Base-by-base conservation (phyloP, 1,140 invertebrate species). In the Nautilus pompilius region DNA sequence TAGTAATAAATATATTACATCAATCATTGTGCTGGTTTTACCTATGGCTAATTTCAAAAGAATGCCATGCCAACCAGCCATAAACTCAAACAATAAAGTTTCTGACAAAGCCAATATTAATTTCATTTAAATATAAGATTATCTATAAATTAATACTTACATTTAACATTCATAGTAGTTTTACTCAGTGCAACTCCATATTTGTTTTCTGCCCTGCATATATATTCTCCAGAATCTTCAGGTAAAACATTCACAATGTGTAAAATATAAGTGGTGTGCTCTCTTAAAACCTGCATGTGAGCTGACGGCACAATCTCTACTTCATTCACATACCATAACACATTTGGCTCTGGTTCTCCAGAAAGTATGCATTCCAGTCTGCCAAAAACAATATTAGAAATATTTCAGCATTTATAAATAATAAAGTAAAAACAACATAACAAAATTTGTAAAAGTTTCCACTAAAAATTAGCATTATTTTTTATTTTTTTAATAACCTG, bases 161-260 rank as follows among this genome's bases (percentile, higher is more conserved):
- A 72, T 59, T 72, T 76, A 32, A 83, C 75, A 66, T 73, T 68
- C 4, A 83, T 70, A 2, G 78, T 80, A 0, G 80, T 79, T 62
- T 72, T 80, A 56, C 79, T 82, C 17, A 73, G 72, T 20, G 70
- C 67, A 8, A 75, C 76, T 17, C 82, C 81, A 24, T 74, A 48
- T 24, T 80, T 65, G 66, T 83, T 83, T 32, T 74, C 71, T n/a
- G 75, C 75, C 46, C 75, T 72, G 65, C 78, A 74, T 8, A 76
- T 60, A 59, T 83, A 83, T 6, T 81, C 77, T 6, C 76, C 81
- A 53, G 70, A 65, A 68, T 83, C 80, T 57, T 79, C 75, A 4
- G 74, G 75, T 17, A 70, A 69, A 4, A 74, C 75, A 59, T 80
- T 74, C 8, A 73, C 63, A 36, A 82, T 79, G 30, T 75, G 59